Evolutionary conservation across 2,113 vertebrate species (phyloP), one percentile per base, ranked within the genome.

Genomic region (Vidua chalybeata): DNA sequence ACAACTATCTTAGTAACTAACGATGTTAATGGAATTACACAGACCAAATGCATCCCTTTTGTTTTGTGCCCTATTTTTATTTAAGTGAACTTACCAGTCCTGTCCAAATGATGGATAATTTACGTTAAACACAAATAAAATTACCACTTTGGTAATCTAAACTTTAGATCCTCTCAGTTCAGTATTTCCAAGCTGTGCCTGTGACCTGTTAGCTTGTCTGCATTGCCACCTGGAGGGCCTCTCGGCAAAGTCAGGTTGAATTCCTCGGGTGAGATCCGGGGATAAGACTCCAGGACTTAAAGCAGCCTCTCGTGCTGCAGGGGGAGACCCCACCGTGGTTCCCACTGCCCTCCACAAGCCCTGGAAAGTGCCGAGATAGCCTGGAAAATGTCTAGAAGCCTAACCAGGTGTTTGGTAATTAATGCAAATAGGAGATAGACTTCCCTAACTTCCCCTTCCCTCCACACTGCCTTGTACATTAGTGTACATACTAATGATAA

Each of bases 201-300:
- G 35, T 77, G 86, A 93, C 86, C 90, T 92, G 86, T 96, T 95
- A 67, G 80, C 61, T 96, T 96, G 96, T 83, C 92, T 96, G 80
- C 76, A 97, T 93, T 97, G 96, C 95, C 96, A 97, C 90, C 94
- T 96, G 84, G 91, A 97, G 96, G 96, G 73, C 80, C 89, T 92
- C 73, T 48, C 20, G 63, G 95, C 64, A 95, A 96, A 94, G 81
- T 94, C 91, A 95, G 52, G 48, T 56, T 48, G 35, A 94, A 92
- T 61, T 87, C 27, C 12, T 55, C 12, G 8, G 4, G 13, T 35
- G 17, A 93, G 30, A 78, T 68, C 56, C 6, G 3, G 15, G 48
- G 11, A 26, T 51, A 54, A 37, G 41, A 28, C 18, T 84, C 33
- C 52, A 56, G 1, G 10, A 81, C 21, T 37, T 41, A 31, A 58